phyloP scores from a whole-genome alignment of 2,888 invertebrate genomes.

The Conus canariensis region DNA sequence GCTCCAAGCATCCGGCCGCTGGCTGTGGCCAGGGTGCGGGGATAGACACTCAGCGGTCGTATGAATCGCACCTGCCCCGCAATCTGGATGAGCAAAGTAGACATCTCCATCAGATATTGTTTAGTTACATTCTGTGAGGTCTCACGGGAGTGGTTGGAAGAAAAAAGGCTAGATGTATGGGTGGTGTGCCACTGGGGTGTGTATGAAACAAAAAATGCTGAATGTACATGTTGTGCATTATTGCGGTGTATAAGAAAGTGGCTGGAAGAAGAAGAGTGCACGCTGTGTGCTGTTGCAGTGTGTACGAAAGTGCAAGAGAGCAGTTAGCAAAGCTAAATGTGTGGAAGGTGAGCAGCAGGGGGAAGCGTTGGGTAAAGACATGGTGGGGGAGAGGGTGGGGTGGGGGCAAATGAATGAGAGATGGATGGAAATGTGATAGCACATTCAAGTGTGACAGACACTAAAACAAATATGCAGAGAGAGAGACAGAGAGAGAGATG shows the following conservation, averaged over 20 bases:
- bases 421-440: too few species aligned
- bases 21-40: constrained; percentile 74
- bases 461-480: background rate
- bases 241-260: background rate
- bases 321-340: too few species aligned
- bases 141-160: background rate
- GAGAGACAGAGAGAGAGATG: background rate
- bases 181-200: too few species aligned
- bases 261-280: background rate
- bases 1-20: constrained; percentile 75
- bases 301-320: too few species aligned
- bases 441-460: background rate
- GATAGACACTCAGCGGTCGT: constrained; percentile 76
- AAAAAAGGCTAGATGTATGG: too few species aligned
- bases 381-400: too few species aligned
- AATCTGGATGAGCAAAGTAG: constrained; percentile 57
- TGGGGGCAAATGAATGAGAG: too few species aligned
- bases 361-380: too few species aligned
- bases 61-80: constrained; percentile 79
- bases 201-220: too few species aligned
- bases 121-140: background rate
- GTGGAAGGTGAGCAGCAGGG: too few species aligned
- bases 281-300: background rate
- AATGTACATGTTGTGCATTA: background rate
- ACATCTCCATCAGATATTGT: background rate